Percentiles rank a stretch among this genome's conserved stretches.
These are phyloP conservation scores for Alosa alosa DNA, from an alignment of 2,113 vertebrate genomes.

Conservation along the genomic window DNA sequence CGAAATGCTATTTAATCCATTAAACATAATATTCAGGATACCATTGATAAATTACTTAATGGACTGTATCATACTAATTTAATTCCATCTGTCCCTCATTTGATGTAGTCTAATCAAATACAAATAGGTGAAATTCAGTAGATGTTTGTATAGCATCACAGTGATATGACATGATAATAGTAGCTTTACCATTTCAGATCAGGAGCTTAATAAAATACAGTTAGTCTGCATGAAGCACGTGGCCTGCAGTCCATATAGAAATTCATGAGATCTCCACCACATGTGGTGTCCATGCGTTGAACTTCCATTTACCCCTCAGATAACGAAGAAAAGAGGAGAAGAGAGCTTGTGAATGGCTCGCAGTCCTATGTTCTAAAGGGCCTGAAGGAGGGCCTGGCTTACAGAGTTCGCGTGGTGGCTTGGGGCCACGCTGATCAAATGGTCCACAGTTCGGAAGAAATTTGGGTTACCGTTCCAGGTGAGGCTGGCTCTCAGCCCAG, in stretches of 20 bases:
- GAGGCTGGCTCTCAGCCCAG: conserved; percentile 71
- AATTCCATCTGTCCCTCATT: neutral
- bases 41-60: neutral
- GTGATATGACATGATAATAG: neutral
- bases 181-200: neutral
- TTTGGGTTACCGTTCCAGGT: conserved; percentile 91
- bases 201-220: neutral
- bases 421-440: conserved; percentile 78
- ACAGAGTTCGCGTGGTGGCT: conserved; percentile 90
- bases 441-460: conserved; percentile 81
- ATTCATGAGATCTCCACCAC: conserved; percentile 2
- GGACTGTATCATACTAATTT: neutral
- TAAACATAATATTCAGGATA: neutral
- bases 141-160: neutral
- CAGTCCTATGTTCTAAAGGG: conserved; percentile 86
- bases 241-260: conserved; percentile 25
- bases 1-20: neutral
- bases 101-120: neutral
- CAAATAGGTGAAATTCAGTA: neutral
- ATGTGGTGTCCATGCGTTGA: conserved; percentile 40
- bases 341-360: conserved; percentile 91
- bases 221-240: neutral
- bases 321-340: conserved; percentile 86
- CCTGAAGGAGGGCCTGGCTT: conserved; percentile 88
- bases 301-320: conserved; percentile 71